phyloP scores from a whole-genome alignment of 2,113 vertebrate species.

The Menura novaehollandiae region DNA sequence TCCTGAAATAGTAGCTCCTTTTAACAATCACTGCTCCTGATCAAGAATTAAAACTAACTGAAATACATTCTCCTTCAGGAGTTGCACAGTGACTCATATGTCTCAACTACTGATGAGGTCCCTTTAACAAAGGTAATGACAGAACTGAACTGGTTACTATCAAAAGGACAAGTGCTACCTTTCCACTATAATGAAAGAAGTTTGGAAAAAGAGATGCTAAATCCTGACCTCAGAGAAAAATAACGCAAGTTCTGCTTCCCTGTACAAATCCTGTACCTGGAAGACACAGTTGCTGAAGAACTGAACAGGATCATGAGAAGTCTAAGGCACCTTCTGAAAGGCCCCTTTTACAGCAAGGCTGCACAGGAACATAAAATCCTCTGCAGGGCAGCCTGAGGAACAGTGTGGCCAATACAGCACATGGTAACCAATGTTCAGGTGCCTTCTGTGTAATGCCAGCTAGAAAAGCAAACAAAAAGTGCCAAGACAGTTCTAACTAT shows the following conservation, averaged over 20 bases:
- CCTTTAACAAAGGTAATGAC: neutral
- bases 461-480: neutral
- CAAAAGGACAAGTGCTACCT: neutral
- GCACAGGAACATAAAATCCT: neutral
- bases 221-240: neutral
- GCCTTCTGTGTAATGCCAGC: neutral
- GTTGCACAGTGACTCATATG: neutral
- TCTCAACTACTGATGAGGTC: neutral
- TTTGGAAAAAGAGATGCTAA: neutral
- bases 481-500: neutral
- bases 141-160: neutral
- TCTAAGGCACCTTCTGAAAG: neutral
- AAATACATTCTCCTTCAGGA: neutral
- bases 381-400: neutral
- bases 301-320: neutral
- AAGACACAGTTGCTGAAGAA: accelerated
- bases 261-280: neutral
- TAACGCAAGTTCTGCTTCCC: neutral
- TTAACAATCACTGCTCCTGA: neutral
- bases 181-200: neutral
- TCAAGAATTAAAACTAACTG: neutral
- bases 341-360: neutral
- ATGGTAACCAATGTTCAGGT: neutral
- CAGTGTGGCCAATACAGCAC: neutral
- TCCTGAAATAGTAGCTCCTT: neutral